A percentile compares a stretch with the other conserved stretches of the same genome.
Conservation (phyloP, 2,888 invertebrate species). For the Pseudolycoriella hygida region DNA sequence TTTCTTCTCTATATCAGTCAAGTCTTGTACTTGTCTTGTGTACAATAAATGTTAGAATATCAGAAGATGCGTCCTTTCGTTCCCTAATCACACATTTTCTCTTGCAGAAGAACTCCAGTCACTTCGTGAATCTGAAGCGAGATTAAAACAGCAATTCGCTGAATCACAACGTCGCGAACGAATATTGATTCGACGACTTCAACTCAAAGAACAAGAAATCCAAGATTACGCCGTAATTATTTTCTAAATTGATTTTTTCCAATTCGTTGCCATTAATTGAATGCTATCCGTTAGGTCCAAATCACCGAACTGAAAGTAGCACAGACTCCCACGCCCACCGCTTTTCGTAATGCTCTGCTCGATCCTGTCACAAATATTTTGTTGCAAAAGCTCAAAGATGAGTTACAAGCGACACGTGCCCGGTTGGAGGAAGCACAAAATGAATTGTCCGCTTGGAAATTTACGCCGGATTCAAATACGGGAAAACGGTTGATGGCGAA, state of each 20-base stretch:
- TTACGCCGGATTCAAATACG: slow-evolving; percentile 97
- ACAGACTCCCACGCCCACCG: slow-evolving; percentile 59
- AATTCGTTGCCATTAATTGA: slow-evolving; percentile 4
- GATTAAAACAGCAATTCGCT: slow-evolving; percentile 59
- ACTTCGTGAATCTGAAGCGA: slow-evolving; percentile 52
- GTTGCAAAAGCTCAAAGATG: slow-evolving; percentile 77
- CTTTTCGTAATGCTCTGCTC: slow-evolving; percentile 64
- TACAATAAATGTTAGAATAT: no score
- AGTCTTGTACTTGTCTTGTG: no score
- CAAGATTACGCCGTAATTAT: slow-evolving; percentile 83
- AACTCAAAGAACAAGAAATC: slow-evolving; percentile 92
- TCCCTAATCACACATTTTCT: neutral
- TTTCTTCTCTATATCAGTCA: no score
- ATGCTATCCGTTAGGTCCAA: slow-evolving; percentile 48
- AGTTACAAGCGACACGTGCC: slow-evolving; percentile 73
- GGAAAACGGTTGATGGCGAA: slow-evolving; percentile 97
- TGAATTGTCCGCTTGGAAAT: slow-evolving; percentile 96
- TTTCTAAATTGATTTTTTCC: slow-evolving; percentile 1
- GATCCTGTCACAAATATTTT: slow-evolving; percentile 94
- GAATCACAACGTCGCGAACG: slow-evolving; percentile 85
- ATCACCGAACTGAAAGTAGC: slow-evolving; percentile 82
- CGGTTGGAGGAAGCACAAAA: slow-evolving; percentile 93
- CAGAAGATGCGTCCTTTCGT: no score
- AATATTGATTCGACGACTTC: slow-evolving; percentile 76
- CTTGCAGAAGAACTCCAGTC: slow-evolving; percentile 24